phyloP scores from a whole-genome alignment of 2,797 vertebrate genomes.

The Esox masquinongy region DNA sequence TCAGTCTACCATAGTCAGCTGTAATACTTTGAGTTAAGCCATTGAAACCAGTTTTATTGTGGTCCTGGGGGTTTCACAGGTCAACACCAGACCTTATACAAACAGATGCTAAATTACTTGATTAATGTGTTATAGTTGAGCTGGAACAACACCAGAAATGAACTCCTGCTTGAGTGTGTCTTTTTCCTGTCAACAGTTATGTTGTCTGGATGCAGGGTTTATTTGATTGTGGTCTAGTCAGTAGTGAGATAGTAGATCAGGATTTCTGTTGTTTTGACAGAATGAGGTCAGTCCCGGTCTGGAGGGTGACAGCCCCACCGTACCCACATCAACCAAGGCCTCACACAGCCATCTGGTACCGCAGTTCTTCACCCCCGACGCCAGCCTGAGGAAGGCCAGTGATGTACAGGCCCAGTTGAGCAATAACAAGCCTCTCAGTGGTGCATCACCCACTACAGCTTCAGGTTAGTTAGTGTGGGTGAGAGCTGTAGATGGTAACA shows the following conservation, averaged over 20 bases:
- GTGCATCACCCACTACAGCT: conserved; percentile 59
- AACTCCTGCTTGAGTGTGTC: background rate
- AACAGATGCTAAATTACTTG: background rate
- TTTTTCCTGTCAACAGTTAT: background rate
- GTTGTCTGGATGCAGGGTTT: too few relatives aligned
- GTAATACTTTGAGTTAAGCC: background rate
- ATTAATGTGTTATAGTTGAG: background rate
- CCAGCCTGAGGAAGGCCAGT: conserved; percentile 72
- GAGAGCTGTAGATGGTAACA: conserved; percentile 47
- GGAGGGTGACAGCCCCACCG: conserved; percentile 68
- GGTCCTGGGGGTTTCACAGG: background rate
- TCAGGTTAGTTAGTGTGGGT: conserved; percentile 53
- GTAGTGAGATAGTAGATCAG: too few relatives aligned
- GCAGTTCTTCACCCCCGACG: conserved; percentile 75
- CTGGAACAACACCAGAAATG: background rate
- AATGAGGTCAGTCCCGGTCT: conserved; percentile 61
- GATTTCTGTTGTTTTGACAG: conserved; percentile 30
- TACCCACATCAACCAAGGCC: conserved; percentile 60
- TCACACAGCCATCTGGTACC: conserved; percentile 47
- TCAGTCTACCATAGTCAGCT: conserved; percentile 1
- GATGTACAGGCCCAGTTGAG: conserved; percentile 73
- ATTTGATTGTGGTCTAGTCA: too few relatives aligned
- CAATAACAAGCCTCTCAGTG: conserved; percentile 71
- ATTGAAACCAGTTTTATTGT: background rate
- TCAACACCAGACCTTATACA: background rate